Evolutionary conservation across 2,113 vertebrate species (phyloP).

Genomic region (Uropsilus gracilis): DNA sequence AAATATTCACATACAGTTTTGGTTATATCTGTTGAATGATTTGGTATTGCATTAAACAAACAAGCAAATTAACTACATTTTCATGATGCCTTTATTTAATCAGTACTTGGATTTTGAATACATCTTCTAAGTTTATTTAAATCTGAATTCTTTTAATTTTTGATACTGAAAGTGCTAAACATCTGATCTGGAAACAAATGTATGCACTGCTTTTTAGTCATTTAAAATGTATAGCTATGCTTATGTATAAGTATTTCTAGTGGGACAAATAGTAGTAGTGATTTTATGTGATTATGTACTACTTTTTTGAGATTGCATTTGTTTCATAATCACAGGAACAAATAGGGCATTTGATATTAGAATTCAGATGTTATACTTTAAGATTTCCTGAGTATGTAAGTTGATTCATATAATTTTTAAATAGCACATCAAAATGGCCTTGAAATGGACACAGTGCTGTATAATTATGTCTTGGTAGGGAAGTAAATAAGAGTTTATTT

Average conservation of each 20-base stretch:
- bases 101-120: conserved; percentile 9
- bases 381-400: conserved; percentile 58
- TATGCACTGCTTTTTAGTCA: conserved; percentile 14
- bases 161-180: conserved; percentile 16
- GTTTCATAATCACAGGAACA: conserved; percentile 58
- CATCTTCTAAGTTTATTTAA: conserved; percentile 46
- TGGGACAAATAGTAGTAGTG: conserved; percentile 16
- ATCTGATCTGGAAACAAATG: background rate
- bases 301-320: conserved; percentile 29
- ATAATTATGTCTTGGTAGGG: conserved; percentile 71
- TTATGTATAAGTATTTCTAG: conserved; percentile 57
- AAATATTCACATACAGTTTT: conserved; percentile 5
- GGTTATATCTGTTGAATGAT: conserved; percentile 4
- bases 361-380: conserved; percentile 60
- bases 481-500: conserved; percentile 78
- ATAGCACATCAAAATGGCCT: conserved; percentile 35
- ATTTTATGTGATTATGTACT: conserved; percentile 47
- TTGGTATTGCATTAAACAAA: conserved; percentile 55
- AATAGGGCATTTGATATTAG: conserved; percentile 56
- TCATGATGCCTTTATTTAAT: conserved; percentile 1
- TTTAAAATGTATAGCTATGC: conserved; percentile 2
- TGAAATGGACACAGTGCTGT: conserved; percentile 53
- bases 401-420: conserved; percentile 71
- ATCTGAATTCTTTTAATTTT: conserved; percentile 57
- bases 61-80: conserved; percentile 37